These are phyloP conservation scores for Apotomis betuletana DNA, from an alignment of 2,888 invertebrate genomes.

Conservation along the genomic window DNA sequence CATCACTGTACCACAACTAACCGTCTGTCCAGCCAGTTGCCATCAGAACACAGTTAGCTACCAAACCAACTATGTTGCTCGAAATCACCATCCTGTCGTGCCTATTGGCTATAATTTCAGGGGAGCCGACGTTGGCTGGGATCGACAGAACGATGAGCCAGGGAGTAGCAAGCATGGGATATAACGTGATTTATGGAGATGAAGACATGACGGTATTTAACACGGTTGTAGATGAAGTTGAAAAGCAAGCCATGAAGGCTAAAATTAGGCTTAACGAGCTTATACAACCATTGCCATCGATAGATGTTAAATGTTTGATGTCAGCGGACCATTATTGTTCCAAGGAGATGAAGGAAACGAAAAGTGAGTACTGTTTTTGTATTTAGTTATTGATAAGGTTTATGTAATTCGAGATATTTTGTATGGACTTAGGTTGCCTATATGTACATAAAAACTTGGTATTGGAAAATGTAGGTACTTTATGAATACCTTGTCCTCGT, in stretches of 20 bases:
- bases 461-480: too few relatives aligned
- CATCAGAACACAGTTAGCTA: slow-evolving; percentile 46
- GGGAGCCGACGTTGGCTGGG: slow-evolving; percentile 54
- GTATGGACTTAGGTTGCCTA: not conserved
- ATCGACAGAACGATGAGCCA: slow-evolving; percentile 59
- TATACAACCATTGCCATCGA: slow-evolving; percentile 59
- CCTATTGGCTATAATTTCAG: slow-evolving; percentile 45
- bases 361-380: slow-evolving; percentile 60
- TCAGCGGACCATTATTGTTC: slow-evolving; percentile 72
- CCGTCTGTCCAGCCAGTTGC: slow-evolving; percentile 45
- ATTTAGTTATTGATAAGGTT: too few relatives aligned
- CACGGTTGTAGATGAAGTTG: slow-evolving; percentile 62
- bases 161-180: slow-evolving; percentile 62
- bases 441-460: not conserved
- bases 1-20: slow-evolving; percentile 53
- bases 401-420: too few relatives aligned
- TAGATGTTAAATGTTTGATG: slow-evolving; percentile 77
- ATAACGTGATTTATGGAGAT: slow-evolving; percentile 67
- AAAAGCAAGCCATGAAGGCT: slow-evolving; percentile 59
- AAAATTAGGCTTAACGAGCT: slow-evolving; percentile 56
- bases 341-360: slow-evolving; percentile 66
- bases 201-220: slow-evolving; percentile 67
- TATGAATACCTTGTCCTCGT: too few relatives aligned
- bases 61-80: slow-evolving; percentile 55
- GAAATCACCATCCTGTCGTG: slow-evolving; percentile 46